Percentiles rank a stretch among this genome's conserved stretches.
Conservation (phyloP, 2,113 vertebrate species). For the Rhombomys opimus region DNA sequence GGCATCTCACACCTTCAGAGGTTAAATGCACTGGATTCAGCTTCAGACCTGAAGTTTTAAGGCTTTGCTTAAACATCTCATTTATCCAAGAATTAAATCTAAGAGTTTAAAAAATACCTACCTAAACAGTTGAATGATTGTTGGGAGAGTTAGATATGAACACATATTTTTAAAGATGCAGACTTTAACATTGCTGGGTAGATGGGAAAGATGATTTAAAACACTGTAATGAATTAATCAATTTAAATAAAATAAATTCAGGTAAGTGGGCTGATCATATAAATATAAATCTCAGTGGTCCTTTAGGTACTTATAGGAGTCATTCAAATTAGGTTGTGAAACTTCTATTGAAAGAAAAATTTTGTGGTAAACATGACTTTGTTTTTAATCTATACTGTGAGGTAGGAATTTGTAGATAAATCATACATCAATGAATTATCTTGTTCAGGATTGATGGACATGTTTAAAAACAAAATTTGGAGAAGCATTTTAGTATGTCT, state of each 20-base stretch:
- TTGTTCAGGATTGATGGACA: background rate
- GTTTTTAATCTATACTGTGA: background rate
- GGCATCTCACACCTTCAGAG: background rate
- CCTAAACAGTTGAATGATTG: conserved; percentile 22
- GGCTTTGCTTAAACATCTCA: background rate
- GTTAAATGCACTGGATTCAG: background rate
- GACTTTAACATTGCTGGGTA: background rate
- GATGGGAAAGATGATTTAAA: background rate
- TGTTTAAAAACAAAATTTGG: conserved; percentile 19
- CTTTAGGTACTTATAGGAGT: conserved; percentile 40
- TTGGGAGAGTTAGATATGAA: conserved; percentile 36
- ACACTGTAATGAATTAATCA: background rate
- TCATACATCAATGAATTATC: background rate
- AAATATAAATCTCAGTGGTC: background rate
- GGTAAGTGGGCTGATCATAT: background rate
- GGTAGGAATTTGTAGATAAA: conserved; percentile 47
- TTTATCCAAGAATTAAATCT: conserved; percentile 23
- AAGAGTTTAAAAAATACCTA: conserved; percentile 13
- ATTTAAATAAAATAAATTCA: conserved; percentile 48
- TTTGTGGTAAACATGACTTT: conserved; percentile 19
- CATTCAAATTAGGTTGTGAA: conserved; percentile 12
- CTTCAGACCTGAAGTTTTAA: background rate
- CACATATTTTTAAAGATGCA: conserved; percentile 32
- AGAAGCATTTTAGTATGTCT: conserved; percentile 37
- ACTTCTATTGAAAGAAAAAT: conserved; percentile 50